These are phyloP conservation scores for Pomacea maculata DNA, from an alignment of 1,140 invertebrate genomes.

Conservation along the genomic window DNA sequence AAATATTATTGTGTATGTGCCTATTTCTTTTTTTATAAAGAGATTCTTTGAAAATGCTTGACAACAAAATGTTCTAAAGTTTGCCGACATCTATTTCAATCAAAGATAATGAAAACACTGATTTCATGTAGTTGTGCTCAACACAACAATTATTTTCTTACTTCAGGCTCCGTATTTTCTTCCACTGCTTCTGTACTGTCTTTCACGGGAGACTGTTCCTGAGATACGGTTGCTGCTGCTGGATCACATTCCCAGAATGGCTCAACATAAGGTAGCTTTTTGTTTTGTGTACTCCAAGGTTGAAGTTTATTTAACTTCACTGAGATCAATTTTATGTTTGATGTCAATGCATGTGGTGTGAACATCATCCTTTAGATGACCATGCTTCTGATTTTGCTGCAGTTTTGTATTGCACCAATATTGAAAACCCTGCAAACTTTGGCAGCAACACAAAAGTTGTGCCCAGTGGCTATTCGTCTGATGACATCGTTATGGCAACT, in stretches of 20 bases:
- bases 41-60: too few species aligned
- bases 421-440: constrained; percentile 48
- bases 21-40: too few species aligned
- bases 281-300: background rate
- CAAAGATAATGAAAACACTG: too few species aligned
- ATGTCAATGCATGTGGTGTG: background rate
- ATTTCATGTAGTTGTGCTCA: background rate
- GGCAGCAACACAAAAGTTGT: constrained; percentile 32
- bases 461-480: constrained; percentile 42
- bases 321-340: background rate
- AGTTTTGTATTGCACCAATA: constrained; percentile 48
- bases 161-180: constrained; percentile 45
- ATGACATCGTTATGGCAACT: constrained; percentile 46
- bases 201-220: constrained; percentile 34
- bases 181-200: constrained; percentile 45
- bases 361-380: background rate
- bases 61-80: too few species aligned
- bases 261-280: constrained; percentile 47
- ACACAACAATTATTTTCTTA: background rate
- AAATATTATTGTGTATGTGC: too few species aligned
- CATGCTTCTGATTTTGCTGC: constrained; percentile 15
- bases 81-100: too few species aligned
- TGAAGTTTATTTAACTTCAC: background rate
- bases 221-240: constrained; percentile 38
- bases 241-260: constrained; percentile 38